These are phyloP conservation scores for Caenorhabditis sinica DNA, from an alignment of 2,888 invertebrate species.

Conservation along the genomic window DNA sequence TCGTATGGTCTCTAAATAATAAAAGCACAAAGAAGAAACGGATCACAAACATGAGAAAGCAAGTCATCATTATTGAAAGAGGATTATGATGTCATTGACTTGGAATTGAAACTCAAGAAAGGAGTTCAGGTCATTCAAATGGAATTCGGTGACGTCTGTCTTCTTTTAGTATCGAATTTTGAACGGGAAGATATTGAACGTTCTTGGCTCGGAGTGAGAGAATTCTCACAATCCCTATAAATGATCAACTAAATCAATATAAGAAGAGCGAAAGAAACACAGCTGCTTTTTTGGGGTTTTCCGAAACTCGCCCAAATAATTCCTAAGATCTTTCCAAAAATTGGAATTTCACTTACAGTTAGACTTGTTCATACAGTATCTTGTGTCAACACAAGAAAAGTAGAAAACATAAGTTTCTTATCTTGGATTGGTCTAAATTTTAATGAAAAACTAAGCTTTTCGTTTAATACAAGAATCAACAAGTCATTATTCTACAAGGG, in stretches of 20 bases:
- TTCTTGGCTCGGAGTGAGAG: no score
- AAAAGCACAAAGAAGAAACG: slow-evolving; percentile 46
- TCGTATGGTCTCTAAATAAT: background rate
- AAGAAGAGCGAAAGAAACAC: no score
- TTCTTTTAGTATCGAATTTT: no score
- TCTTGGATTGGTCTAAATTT: slow-evolving; percentile 1
- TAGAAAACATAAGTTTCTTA: slow-evolving; percentile 6
- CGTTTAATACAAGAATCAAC: background rate
- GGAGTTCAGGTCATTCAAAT: background rate
- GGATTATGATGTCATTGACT: slow-evolving; percentile 54
- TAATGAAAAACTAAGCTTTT: background rate
- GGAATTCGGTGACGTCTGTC: no score
- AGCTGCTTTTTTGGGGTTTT: no score
- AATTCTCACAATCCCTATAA: no score
- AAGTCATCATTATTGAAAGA: slow-evolving; percentile 34
- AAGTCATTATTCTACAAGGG: background rate
- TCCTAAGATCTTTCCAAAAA: no score
- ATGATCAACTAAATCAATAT: no score
- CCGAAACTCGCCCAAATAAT: no score
- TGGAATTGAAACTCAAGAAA: slow-evolving; percentile 16
- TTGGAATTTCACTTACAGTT: background rate
- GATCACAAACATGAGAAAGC: slow-evolving; percentile 27
- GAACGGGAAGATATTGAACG: no score
- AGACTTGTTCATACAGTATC: background rate
- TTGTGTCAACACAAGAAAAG: background rate